Percentiles rank a stretch among this genome's conserved stretches.
Evolutionary conservation across 37 sponge, comb jelly and placozoan species (phyloP).

Genomic region (Sycon ciliatum): DNA sequence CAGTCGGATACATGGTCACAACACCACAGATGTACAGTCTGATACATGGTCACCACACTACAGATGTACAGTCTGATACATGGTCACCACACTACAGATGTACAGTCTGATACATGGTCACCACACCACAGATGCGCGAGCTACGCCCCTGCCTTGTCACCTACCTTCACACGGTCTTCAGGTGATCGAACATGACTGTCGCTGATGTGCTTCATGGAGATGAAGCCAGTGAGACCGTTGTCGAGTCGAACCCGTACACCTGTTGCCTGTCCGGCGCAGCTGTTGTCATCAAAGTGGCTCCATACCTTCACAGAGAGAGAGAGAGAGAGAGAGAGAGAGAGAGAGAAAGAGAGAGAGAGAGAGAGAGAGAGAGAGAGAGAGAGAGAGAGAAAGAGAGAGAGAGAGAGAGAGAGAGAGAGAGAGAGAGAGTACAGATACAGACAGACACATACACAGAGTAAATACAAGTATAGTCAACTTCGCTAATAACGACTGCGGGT

Average conservation of each 20-base stretch:
- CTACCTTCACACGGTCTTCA: conserved; percentile 79
- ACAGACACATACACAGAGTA: too few species aligned
- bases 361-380: not conserved
- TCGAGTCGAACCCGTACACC: conserved; percentile 75
- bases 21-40: too few species aligned
- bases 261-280: conserved; percentile 89
- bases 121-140: too few species aligned
- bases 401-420: too few species aligned
- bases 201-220: conserved; percentile 82
- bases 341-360: not conserved
- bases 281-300: conserved; percentile 86
- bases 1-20: not conserved
- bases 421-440: too few species aligned
- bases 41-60: too few species aligned
- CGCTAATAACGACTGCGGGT: too few species aligned
- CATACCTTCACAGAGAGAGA: conserved; percentile 53
- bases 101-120: too few species aligned
- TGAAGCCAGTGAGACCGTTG: conserved; percentile 85
- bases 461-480: too few species aligned
- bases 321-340: not conserved
- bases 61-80: too few species aligned
- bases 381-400: not conserved
- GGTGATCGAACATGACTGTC: conserved; percentile 60
- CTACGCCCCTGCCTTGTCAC: too few species aligned
- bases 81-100: too few species aligned